A percentile compares a stretch with the other conserved stretches of the same genome.
phyloP scores from a whole-genome alignment of 2,797 vertebrate genomes.

The Enoplosus armatus region DNA sequence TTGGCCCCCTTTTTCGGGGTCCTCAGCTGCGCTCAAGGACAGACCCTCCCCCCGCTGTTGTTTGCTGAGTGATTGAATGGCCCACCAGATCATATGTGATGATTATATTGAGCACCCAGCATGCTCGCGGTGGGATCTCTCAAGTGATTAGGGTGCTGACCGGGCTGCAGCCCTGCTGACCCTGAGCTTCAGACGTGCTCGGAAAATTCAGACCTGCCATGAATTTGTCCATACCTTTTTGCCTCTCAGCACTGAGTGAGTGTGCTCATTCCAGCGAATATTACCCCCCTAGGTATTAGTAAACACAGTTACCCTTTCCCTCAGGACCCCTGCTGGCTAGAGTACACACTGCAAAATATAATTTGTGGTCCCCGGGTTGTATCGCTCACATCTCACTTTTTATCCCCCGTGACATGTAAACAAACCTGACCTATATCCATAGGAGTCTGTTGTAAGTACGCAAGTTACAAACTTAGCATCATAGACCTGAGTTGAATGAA shows the following conservation, averaged over 20 bases:
- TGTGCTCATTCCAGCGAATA: constrained; percentile 47
- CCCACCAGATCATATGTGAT: constrained; percentile 65
- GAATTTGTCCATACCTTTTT: constrained; percentile 47
- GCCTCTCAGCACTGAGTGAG: constrained; percentile 68
- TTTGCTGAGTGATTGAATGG: constrained; percentile 77
- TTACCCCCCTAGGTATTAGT: constrained; percentile 46
- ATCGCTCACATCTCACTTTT: constrained; percentile 38
- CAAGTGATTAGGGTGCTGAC: constrained; percentile 78
- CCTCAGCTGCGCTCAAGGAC: constrained; percentile 79
- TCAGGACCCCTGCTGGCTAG: constrained; percentile 39
- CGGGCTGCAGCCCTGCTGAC: constrained; percentile 62
- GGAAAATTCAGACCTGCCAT: constrained; percentile 54
- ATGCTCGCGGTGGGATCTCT: constrained; percentile 55
- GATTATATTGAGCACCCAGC: constrained; percentile 67
- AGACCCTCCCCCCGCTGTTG: constrained; percentile 38
- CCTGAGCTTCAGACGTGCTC: constrained; percentile 52
- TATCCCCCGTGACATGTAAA: constrained; percentile 52
- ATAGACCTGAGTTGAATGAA: constrained; percentile 27
- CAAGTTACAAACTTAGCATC: constrained; percentile 24
- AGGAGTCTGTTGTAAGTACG: constrained; percentile 7
- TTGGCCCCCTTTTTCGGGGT: constrained; percentile 35
- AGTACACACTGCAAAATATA: constrained; percentile 55
- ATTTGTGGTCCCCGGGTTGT: constrained; percentile 60
- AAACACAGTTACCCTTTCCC: constrained; percentile 68
- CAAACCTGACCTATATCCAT: constrained; percentile 30